A percentile compares a stretch with the other conserved stretches of the same genome.
These are phyloP conservation scores for Equus przewalskii DNA, from an alignment of 2,113 vertebrate species.

Conservation along the genomic window DNA sequence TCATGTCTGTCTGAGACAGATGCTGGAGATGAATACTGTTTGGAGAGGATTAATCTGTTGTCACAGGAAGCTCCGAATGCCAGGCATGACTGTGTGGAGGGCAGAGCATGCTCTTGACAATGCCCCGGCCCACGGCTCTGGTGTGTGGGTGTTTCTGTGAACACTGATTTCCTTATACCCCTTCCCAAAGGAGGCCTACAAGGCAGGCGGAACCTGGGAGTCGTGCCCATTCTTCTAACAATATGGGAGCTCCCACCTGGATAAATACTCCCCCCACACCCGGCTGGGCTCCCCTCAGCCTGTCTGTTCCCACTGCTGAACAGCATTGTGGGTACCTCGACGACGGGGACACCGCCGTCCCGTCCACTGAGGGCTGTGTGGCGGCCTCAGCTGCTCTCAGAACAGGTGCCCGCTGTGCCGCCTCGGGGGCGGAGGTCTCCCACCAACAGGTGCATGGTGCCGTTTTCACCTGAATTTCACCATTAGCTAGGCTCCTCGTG, in stretches of 20 bases:
- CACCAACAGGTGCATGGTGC: fast-evolving
- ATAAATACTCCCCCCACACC: constrained; percentile 85
- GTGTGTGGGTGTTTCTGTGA: constrained; percentile 82
- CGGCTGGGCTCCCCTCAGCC: background rate
- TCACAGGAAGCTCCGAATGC: constrained; percentile 80
- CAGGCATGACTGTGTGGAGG: constrained; percentile 75
- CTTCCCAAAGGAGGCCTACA: constrained; percentile 85
- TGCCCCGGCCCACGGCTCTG: background rate
- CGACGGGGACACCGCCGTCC: fast-evolving
- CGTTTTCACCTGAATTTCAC: background rate
- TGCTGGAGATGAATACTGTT: constrained; percentile 81
- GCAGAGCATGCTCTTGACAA: constrained; percentile 46
- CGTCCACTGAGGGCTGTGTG: fast-evolving
- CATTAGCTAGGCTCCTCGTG: background rate
- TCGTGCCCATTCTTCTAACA: constrained; percentile 88
- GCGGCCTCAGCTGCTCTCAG: fast-evolving
- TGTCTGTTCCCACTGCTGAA: fast-evolving
- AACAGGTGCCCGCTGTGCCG: fast-evolving
- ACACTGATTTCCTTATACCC: constrained; percentile 84
- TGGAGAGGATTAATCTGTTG: constrained; percentile 83
- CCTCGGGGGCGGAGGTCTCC: fast-evolving
- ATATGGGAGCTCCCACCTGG: constrained; percentile 90
- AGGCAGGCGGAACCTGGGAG: constrained; percentile 84
- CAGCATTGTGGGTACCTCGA: fast-evolving
- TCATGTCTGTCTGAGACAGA: constrained; percentile 81